phyloP scores from a whole-genome alignment of 2,888 invertebrate genomes.

The Lasioglossum calceatum region DNA sequence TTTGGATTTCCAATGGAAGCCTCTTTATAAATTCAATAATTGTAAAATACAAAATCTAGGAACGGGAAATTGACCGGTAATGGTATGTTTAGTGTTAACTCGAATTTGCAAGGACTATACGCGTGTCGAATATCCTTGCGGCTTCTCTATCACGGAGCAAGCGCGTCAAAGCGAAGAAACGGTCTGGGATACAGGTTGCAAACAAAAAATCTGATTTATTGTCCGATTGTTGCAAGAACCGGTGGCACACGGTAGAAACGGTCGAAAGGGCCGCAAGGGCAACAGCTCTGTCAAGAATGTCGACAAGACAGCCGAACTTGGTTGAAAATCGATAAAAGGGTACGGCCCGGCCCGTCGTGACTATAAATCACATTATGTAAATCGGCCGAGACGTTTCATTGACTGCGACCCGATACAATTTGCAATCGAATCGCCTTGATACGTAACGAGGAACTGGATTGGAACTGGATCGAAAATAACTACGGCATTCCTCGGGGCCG shows the following conservation, averaged over 20 bases:
- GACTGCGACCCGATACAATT: conserved; percentile 58
- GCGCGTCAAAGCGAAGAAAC: background rate
- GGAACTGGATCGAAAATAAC: conserved; percentile 60
- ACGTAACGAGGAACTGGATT: conserved; percentile 58
- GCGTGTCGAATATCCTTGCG: background rate
- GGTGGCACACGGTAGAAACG: background rate
- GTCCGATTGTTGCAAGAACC: background rate
- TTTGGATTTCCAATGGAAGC: too few species aligned
- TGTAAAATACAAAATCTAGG: too few species aligned
- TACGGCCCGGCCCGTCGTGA: background rate
- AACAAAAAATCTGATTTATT: background rate
- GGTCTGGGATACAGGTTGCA: background rate
- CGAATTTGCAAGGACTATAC: background rate
- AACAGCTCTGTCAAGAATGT: background rate
- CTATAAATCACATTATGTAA: conserved; percentile 57
- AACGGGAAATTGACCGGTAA: too few species aligned
- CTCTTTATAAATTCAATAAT: too few species aligned
- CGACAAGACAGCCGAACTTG: background rate
- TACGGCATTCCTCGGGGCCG: conserved; percentile 48
- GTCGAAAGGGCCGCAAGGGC: background rate
- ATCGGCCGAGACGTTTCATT: conserved; percentile 55
- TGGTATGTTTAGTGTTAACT: too few species aligned
- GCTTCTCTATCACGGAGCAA: background rate
- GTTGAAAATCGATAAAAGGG: conserved; percentile 34
- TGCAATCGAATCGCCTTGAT: conserved; percentile 47